These are phyloP conservation scores for Elymnias hypermnestra DNA, from an alignment of 1,140 invertebrate species.

Conservation along the genomic window DNA sequence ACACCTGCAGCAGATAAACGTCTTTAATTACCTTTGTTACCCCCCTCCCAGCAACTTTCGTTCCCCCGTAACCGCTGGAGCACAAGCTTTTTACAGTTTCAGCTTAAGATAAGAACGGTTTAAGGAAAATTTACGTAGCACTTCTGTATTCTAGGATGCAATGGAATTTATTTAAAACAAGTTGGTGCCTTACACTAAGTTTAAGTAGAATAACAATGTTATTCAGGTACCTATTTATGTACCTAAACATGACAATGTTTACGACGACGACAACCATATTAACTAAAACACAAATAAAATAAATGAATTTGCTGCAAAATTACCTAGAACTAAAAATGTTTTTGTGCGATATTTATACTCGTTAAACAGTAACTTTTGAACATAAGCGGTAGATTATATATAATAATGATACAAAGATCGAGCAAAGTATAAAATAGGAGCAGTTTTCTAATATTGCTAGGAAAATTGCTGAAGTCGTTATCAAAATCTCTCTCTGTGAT, in stretches of 20 bases:
- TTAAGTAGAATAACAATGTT: too few relatives aligned
- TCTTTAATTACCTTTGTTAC: slow-evolving; percentile 47
- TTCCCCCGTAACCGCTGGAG: neutral
- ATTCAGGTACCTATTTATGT: too few relatives aligned
- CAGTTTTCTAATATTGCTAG: neutral
- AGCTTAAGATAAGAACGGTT: slow-evolving; percentile 11
- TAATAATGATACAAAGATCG: neutral
- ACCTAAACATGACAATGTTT: too few relatives aligned
- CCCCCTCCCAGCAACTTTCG: slow-evolving; percentile 11
- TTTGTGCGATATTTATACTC: too few relatives aligned
- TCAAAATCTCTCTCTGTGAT: neutral
- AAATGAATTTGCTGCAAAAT: too few relatives aligned
- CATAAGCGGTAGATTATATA: neutral
- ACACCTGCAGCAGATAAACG: slow-evolving; percentile 50
- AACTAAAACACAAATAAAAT: too few relatives aligned
- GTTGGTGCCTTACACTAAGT: too few relatives aligned
- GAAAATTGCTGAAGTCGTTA: slow-evolving; percentile 1
- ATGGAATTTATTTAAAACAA: too few relatives aligned
- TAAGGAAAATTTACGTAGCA: neutral
- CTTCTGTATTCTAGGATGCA: neutral
- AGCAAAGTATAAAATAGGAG: neutral
- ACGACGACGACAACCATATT: too few relatives aligned
- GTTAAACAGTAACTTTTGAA: too few relatives aligned
- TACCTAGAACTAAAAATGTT: too few relatives aligned
- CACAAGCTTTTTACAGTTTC: slow-evolving; percentile 15